Evolutionary conservation across 2,888 invertebrate species (phyloP).

Genomic region (Caenorhabditis japonica): DNA sequence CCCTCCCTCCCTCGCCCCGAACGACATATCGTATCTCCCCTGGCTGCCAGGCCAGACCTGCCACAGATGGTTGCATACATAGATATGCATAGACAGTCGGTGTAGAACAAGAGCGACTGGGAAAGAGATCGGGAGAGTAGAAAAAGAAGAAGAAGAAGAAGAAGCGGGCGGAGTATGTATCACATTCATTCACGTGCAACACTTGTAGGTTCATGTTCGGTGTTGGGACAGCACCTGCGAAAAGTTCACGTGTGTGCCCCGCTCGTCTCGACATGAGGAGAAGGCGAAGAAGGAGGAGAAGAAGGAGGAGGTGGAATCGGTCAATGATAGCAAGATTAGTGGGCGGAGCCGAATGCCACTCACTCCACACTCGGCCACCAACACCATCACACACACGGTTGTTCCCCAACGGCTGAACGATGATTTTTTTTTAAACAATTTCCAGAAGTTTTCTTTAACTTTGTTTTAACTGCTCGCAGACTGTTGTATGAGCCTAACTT

Average conservation of each 20-base stretch:
- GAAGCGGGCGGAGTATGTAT: no score
- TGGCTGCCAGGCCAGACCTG: no score
- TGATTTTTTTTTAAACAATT: no score
- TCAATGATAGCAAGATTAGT: constrained; percentile 47
- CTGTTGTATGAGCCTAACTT: no score
- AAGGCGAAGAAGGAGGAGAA: no score
- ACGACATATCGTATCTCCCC: constrained; percentile 34
- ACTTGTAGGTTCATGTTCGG: constrained; percentile 28
- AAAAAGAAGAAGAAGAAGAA: no score
- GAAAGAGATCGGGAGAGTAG: constrained; percentile 9
- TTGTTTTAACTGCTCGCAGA: no score
- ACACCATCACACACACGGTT: constrained; percentile 10
- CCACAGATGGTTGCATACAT: constrained; percentile 36
- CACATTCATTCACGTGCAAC: constrained; percentile 51
- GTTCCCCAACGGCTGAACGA: no score
- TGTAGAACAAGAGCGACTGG: background rate
- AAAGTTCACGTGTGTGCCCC: constrained; percentile 41
- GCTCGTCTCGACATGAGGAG: constrained; percentile 27
- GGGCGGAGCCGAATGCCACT: constrained; percentile 43
- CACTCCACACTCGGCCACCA: constrained; percentile 16
- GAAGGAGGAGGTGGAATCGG: constrained; percentile 35
- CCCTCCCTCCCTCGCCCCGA: constrained; percentile 10
- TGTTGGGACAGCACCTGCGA: constrained; percentile 30
- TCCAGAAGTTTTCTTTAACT: no score
- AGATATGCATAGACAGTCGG: constrained; percentile 25